Base-by-base conservation (phyloP, 1,140 invertebrate genomes). In the Bombus huntii region DNA sequence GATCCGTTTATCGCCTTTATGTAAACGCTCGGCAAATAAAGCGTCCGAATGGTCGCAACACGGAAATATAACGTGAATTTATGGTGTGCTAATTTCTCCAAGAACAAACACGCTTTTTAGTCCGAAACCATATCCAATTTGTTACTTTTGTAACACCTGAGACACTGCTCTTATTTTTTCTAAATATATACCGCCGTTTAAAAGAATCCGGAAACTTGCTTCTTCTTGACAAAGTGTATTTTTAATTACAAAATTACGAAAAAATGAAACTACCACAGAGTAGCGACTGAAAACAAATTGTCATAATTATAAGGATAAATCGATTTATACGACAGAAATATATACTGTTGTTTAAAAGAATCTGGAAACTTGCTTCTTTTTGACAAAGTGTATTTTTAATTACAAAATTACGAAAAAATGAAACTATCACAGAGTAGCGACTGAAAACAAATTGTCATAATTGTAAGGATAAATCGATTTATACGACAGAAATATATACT, bases 1-100 rank as follows among this genome's bases (percentile, higher is more conserved):
- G 76, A 72, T 85, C 53, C 68, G 68, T 85, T 79, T 85, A 85
- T 85, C 83, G 68, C 42, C 53, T 85, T 70, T 70, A 79, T 79
- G 68, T 85, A 80, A 85, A 85, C 75, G 65, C 22, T 59, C 15
- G 65, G 65, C 76, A 84, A 79, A 84, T 84, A 84, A 71, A 79
- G 13, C 47, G 65, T 34, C 13, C 28, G 39, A 44, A 57, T 62
- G 57, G 53, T 42, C 82, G 74, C 39, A 44, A 81, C 44, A 34
- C 37, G 81, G 25, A 75, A 83, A 80, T n/a, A 22, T 34, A 68
- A 68, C 31, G 62, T 34, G 65, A 47, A 10, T 37, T 53, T 44
- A 66, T 34, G 8, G 28, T 34, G 39, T 59, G 39, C 25, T 53
- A 73, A 80, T 66, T 53, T 53, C 31, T 39, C 42, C 8, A 22